Percentiles rank a stretch among this genome's conserved stretches.
These are phyloP conservation scores for Ophonus ardosiacus DNA, from an alignment of 2,888 invertebrate genomes.

Conservation along the genomic window DNA sequence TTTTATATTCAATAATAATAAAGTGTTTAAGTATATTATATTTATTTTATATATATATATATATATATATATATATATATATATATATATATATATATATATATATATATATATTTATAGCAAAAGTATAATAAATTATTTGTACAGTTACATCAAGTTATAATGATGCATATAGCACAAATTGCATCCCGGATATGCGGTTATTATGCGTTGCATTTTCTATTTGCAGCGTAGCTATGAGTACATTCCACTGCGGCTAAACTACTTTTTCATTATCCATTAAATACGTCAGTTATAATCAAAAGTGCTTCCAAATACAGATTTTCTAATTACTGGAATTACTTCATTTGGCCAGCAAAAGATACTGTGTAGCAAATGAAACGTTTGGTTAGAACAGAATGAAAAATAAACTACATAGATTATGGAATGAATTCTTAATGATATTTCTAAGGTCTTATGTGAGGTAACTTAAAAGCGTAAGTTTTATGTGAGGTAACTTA, in stretches of 20 bases:
- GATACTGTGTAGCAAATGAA: background rate
- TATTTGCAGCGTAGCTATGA: background rate
- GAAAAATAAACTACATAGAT: no score
- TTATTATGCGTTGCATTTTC: conserved; percentile 28
- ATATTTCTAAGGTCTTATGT: background rate
- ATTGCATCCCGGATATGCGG: conserved; percentile 42
- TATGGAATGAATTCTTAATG: no score
- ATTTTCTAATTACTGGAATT: conserved; percentile 26
- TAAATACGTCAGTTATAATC: conserved; percentile 3
- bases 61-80: no score
- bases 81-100: no score
- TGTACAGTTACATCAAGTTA: background rate
- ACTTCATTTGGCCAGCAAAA: background rate
- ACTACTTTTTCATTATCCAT: background rate
- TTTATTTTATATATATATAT: no score
- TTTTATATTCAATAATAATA: no score
- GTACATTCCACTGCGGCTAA: background rate
- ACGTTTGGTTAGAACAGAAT: background rate
- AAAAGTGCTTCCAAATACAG: conserved; percentile 11
- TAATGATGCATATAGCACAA: conserved; percentile 33
- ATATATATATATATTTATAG: no score
- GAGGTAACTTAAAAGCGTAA: background rate
- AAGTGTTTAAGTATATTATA: no score
- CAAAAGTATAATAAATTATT: background rate
- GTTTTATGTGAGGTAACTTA: background rate